A percentile compares a stretch with the other conserved stretches of the same genome.
Conservation (phyloP, 2,113 vertebrate species). For the Boulengeromyrus knoepffleri region DNA sequence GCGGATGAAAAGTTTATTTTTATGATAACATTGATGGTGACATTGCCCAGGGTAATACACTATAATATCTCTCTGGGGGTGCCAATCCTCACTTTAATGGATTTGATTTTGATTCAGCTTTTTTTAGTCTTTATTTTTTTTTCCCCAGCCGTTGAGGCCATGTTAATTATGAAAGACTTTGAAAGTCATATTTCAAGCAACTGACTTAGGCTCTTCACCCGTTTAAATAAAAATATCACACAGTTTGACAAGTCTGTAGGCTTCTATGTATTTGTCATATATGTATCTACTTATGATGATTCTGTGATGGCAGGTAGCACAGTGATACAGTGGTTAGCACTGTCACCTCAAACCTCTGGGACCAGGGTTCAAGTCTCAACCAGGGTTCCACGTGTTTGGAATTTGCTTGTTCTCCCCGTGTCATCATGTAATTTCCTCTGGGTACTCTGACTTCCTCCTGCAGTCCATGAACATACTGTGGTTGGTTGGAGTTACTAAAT, state of each 20-base stretch:
- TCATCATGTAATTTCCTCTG: background rate
- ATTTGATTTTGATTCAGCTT: constrained; percentile 13
- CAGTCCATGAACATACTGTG: background rate
- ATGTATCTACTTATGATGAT: background rate
- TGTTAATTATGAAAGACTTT: constrained; percentile 6
- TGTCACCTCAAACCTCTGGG: background rate
- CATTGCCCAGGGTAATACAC: constrained; percentile 12
- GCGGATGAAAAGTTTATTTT: background rate
- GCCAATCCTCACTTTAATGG: constrained; percentile 11
- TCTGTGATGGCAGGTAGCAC: background rate
- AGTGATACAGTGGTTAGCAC: background rate
- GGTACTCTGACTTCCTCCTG: background rate
- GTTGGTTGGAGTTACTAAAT: background rate
- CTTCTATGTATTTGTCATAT: background rate
- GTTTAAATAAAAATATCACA: background rate
- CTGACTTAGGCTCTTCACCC: background rate
- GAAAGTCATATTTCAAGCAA: constrained; percentile 11
- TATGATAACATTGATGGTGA: constrained; percentile 1
- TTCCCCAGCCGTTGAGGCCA: background rate
- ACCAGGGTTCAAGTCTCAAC: background rate
- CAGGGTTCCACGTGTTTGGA: background rate
- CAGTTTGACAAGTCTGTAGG: background rate
- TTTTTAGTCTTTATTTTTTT: constrained; percentile 8
- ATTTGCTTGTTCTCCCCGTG: background rate
- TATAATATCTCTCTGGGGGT: constrained; percentile 1